These are phyloP conservation scores for Autographa gamma DNA, from an alignment of 2,888 invertebrate species.

Conservation along the genomic window DNA sequence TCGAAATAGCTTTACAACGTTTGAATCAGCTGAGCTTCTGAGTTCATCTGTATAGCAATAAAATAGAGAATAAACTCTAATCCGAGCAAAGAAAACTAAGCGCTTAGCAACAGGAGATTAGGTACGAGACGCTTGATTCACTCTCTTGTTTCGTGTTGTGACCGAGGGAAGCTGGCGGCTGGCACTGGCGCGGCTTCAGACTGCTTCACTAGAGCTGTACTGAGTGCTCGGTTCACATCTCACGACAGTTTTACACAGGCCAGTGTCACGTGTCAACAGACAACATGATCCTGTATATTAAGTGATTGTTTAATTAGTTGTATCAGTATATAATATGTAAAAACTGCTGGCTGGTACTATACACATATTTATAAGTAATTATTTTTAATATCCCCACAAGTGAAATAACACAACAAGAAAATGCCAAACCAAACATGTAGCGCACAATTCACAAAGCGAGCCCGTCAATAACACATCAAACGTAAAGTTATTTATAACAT, in stretches of 20 bases:
- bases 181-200: not conserved
- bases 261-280: not conserved
- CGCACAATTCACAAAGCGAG: not conserved
- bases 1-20: too few species aligned
- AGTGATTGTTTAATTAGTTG: too few species aligned
- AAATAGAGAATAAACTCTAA: not conserved
- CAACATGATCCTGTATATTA: too few species aligned
- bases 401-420: not conserved
- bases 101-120: not conserved
- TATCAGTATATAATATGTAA: too few species aligned
- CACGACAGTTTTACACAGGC: not conserved
- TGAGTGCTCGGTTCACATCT: not conserved
- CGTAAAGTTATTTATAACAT: not conserved
- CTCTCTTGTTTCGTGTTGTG: not conserved
- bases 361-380: too few species aligned
- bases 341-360: too few species aligned
- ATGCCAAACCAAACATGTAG: not conserved
- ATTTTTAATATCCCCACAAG: not conserved
- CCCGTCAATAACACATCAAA: not conserved
- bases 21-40: too few species aligned
- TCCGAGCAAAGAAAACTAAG: conserved; percentile 1
- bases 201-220: conserved; percentile 10
- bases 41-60: too few species aligned
- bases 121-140: not conserved
- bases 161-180: too few species aligned